Conservation (phyloP, 1,140 invertebrate species). For the Eumaeus atala region DNA sequence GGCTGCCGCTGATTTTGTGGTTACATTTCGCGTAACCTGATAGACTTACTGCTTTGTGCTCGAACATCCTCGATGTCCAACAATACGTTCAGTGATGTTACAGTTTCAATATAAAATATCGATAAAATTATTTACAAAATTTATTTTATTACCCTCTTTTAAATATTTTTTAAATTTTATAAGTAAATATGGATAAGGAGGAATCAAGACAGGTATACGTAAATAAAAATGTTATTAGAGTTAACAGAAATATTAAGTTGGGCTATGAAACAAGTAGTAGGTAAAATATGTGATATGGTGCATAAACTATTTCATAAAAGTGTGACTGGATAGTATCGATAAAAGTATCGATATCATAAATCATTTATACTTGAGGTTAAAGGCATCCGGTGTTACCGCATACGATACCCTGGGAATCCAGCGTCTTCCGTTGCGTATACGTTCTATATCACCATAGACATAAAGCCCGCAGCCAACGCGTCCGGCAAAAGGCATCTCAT, state of each 20-base stretch:
- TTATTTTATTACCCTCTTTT: neutral
- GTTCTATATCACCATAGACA: slow-evolving; percentile 26
- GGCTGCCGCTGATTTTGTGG: slow-evolving; percentile 64
- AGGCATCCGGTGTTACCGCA: slow-evolving; percentile 54
- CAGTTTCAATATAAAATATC: neutral
- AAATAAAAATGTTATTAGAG: no score
- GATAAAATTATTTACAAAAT: slow-evolving; percentile 2
- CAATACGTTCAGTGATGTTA: slow-evolving; percentile 29
- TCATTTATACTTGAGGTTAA: slow-evolving; percentile 22
- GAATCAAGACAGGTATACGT: no score
- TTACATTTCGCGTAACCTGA: slow-evolving; percentile 69
- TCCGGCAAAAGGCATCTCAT: slow-evolving; percentile 32
- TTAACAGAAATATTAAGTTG: no score
- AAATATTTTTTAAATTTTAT: no score
- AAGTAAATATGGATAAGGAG: no score
- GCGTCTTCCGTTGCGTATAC: slow-evolving; percentile 42
- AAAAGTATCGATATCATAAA: slow-evolving; percentile 17
- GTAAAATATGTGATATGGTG: no score
- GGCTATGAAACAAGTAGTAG: no score
- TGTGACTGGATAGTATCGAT: slow-evolving; percentile 18
- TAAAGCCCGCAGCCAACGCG: slow-evolving; percentile 21
- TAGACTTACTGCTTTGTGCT: slow-evolving; percentile 36
- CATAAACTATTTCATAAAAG: neutral
- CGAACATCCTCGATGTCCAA: slow-evolving; percentile 51
- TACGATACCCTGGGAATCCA: slow-evolving; percentile 61